A percentile compares a stretch with the other conserved stretches of the same genome.
These are phyloP conservation scores for Nothobranchius furzeri DNA, from an alignment of 2,113 vertebrate species.

Conservation along the genomic window DNA sequence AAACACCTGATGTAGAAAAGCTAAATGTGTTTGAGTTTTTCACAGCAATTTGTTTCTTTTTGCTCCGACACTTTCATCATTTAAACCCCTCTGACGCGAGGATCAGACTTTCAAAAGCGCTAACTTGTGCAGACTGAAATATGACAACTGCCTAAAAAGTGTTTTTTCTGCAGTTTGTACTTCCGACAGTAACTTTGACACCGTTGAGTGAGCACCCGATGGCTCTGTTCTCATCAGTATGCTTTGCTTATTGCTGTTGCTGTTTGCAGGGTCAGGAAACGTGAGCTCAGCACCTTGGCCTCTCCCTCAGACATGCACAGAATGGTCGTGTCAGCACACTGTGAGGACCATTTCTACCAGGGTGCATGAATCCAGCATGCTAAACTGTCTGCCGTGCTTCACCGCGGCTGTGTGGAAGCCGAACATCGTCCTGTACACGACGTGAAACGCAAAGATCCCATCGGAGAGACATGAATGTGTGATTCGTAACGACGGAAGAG, in stretches of 20 bases:
- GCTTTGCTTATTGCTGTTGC: conserved; percentile 31
- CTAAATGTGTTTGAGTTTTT: neutral
- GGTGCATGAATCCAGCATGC: conserved; percentile 34
- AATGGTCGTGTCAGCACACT: conserved; percentile 61
- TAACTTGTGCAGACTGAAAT: conserved; percentile 5
- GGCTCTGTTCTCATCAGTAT: conserved; percentile 33
- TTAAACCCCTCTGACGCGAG: neutral
- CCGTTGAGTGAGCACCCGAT: conserved; percentile 5
- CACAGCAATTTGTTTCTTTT: conserved; percentile 11
- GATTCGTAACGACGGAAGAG: neutral
- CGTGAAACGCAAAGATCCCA: neutral
- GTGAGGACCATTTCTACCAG: conserved; percentile 30
- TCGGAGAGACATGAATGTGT: conserved; percentile 8
- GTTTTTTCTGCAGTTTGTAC: conserved; percentile 3
- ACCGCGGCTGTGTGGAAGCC: neutral
- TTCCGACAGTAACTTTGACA: neutral
- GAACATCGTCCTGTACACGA: neutral
- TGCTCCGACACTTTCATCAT: too few relatives aligned
- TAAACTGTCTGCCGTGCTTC: conserved; percentile 25
- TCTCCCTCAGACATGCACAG: conserved; percentile 49
- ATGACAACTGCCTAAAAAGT: conserved; percentile 16
- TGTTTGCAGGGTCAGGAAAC: conserved; percentile 54
- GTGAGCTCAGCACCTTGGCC: conserved; percentile 66
- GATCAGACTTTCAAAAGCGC: neutral
- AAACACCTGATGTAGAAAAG: conserved; percentile 25